Evolutionary conservation across 2,797 vertebrate species (phyloP).

Genomic region (Echiichthys vipera): DNA sequence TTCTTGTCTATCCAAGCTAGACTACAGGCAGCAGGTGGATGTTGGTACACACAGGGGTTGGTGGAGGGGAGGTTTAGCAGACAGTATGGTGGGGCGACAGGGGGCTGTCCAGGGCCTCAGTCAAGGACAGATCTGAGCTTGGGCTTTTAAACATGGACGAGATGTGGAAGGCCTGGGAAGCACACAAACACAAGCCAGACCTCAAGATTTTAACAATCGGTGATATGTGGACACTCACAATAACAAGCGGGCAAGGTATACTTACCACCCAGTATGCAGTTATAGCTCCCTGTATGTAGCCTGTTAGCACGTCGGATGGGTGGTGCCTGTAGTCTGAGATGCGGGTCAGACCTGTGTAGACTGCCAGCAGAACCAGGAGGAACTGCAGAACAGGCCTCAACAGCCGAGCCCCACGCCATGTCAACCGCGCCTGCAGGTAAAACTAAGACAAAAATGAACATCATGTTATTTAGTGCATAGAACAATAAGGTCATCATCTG

Average conservation of each 20-base stretch:
- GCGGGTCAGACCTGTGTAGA: slow-evolving; percentile 81
- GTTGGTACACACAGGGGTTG: neutral
- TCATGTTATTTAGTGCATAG: neutral
- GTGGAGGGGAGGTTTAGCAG: slow-evolving; percentile 58
- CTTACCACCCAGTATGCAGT: slow-evolving; percentile 86
- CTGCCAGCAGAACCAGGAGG: slow-evolving; percentile 77
- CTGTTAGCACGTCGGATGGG: slow-evolving; percentile 74
- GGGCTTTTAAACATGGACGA: slow-evolving; percentile 78
- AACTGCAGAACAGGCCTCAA: slow-evolving; percentile 79
- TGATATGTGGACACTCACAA: slow-evolving; percentile 7
- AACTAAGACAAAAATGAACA: slow-evolving; percentile 67
- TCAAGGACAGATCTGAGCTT: slow-evolving; percentile 42
- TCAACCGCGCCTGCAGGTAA: slow-evolving; percentile 80
- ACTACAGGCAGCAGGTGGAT: slow-evolving; percentile 44
- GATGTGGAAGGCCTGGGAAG: slow-evolving; percentile 74
- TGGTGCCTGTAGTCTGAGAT: slow-evolving; percentile 84
- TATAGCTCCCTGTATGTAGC: slow-evolving; percentile 81
- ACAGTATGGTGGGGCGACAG: slow-evolving; percentile 64
- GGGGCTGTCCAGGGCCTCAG: slow-evolving; percentile 55
- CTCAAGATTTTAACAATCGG: slow-evolving; percentile 7
- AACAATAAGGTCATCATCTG: neutral
- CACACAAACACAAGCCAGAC: slow-evolving; percentile 26
- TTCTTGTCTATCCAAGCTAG: slow-evolving; percentile 29
- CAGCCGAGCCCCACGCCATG: slow-evolving; percentile 76
- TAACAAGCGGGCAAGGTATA: slow-evolving; percentile 29